Evolutionary conservation across 2,888 invertebrate genomes (phyloP), one percentile per base, ranked within the genome.

Genomic region (Alloscopus bannaensis): DNA sequence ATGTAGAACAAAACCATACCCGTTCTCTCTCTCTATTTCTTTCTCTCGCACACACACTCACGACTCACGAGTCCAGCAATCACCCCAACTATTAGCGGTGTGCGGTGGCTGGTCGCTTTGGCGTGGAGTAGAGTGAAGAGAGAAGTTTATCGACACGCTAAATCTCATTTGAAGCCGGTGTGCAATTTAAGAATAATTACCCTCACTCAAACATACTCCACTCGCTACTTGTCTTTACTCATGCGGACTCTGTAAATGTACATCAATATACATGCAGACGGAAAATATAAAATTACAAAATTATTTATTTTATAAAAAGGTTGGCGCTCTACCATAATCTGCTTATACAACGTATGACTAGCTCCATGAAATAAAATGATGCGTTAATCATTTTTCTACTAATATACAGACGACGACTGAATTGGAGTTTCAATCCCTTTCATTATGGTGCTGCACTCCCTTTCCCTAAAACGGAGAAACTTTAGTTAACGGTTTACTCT

Each of bases 161-260:
- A 84, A 85, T 85, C 85, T 84, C 82, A 83, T 85, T 85, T 82
- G 85, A 83, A 81, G 82, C 84, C 83, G 83, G 82, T 81, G 82
- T 83, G 83, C 83, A 85, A 85, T 85, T 85, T 85, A 68, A 57
- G 76, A 79, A 84, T 85, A 85, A 85, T 85, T 85, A 85, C 81
- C 80, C 64, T 8, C 71, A 65, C 42, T 52, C 79, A 73, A 66
- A 73, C 65, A 57, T 65, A 59, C 29, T 29, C 28, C 29, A 29
- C 20, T 31, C 29, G 24, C 55, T 55, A 55, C 55, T 6, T 6
- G 16, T n/a, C 4, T 26, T 18, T 57, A 57, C 57, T 29, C 57
- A 3, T 29, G 16, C 57, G 22, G 16, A 55, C 31, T 57, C 8
- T 57, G 29, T 31, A n/a, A 29, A 26, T n/a, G 24, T n/a, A 55